Evolutionary conservation across 2,888 invertebrate species (phyloP), one percentile per base, ranked within the genome.

Genomic region (Pogonocherus hispidulus): DNA sequence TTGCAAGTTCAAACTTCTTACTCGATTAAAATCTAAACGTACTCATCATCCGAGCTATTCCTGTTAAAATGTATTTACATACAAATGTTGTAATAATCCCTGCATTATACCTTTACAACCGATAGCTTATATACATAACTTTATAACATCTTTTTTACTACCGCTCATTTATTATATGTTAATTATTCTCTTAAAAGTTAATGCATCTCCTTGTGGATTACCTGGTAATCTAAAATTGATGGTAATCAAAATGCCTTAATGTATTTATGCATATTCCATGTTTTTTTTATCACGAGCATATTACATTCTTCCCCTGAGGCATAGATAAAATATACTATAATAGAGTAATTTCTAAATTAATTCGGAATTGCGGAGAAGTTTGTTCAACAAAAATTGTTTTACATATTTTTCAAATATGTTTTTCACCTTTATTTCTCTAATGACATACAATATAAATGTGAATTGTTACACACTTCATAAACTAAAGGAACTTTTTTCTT

Each of bases 51-150:
- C 4, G 18, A 54, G 20, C 22, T 6, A 35, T 37, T 20, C 20
- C 18, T 37, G 6, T 35, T 32, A 16, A 16, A 37, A 41, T 55
- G 11, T 41, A 37, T 20, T 18, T 27, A 9, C 19, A 41, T 55
- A 37, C 55, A 55, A 37, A 55, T 55, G 14, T 6, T 32, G 20
- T 41, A 55, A 55, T 55, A 37, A 37, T 55, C 37, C 19, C 20
- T n/a, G 20, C 20, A 37, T 11, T 32, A 55, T 37, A 55, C 14
- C 37, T 55, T 19, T 37, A 55, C 27, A 20, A 55, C 37, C 35
- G 55, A 41, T 55, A 55, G 20, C 55, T 37, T 20, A 55, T 55
- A 37, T 55, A 55, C 55, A 55, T 55, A 55, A 35, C 27, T 18
- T 35, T 18, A 18, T 54, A 32, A 32, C 20, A 20, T 20, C 55